phyloP scores from a whole-genome alignment of 2,113 vertebrate species.

The Oncorhynchus clarkii region DNA sequence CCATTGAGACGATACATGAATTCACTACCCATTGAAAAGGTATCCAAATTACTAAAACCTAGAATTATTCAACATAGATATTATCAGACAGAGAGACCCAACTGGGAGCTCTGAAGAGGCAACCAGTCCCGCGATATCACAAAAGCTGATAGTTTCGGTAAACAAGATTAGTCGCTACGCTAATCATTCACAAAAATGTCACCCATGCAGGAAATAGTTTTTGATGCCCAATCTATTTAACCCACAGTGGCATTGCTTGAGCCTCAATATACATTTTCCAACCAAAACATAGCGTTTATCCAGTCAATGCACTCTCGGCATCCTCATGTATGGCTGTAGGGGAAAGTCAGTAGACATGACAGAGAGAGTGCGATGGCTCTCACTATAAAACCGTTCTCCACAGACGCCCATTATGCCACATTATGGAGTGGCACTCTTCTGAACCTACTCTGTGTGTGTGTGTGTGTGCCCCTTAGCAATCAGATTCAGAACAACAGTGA shows the following conservation, averaged over 20 bases:
- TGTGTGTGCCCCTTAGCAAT: too few relatives aligned
- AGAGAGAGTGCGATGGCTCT: conserved; percentile 36
- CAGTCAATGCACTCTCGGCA: conserved; percentile 7
- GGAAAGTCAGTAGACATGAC: conserved; percentile 20
- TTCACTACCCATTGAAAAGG: background rate
- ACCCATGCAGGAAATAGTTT: conserved; percentile 17
- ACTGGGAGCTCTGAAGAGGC: background rate
- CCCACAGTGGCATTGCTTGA: background rate
- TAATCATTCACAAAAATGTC: conserved; percentile 23
- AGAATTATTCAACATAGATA: background rate
- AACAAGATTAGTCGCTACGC: conserved; percentile 24
- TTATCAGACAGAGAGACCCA: background rate
- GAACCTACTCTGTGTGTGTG: too few relatives aligned
- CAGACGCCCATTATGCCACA: background rate
- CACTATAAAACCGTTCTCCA: conserved; percentile 34
- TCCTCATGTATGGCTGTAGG: conserved; percentile 22
- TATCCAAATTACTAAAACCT: background rate
- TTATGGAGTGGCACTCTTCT: too few relatives aligned
- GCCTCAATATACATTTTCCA: conserved; percentile 18
- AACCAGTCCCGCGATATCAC: background rate
- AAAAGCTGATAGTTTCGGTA: conserved; percentile 1
- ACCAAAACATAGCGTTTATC: background rate
- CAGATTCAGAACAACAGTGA: conserved; percentile 67
- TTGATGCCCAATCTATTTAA: conserved; percentile 2
- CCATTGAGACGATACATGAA: background rate